A percentile compares a stretch with the other conserved stretches of the same genome.
Conservation (phyloP, 2,797 vertebrate species). For the Ateles fusciceps region DNA sequence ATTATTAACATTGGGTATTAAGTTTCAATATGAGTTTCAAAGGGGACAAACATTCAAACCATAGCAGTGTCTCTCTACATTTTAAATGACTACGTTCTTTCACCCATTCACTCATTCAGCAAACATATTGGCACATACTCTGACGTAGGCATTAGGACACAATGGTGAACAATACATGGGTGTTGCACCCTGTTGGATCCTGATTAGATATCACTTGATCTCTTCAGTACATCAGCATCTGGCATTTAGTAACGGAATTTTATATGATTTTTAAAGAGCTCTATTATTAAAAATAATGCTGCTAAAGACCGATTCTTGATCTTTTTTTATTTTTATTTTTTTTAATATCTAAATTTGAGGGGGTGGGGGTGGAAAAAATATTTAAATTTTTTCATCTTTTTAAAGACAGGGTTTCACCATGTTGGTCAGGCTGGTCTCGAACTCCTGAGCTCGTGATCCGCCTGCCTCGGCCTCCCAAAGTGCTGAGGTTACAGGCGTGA, state of each 20-base stretch:
- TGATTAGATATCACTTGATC: neutral
- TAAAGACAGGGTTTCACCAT: too few species aligned
- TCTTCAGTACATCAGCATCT: neutral
- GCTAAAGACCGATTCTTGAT: neutral
- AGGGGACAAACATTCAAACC: neutral
- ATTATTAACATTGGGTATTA: neutral
- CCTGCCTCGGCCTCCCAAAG: too few species aligned
- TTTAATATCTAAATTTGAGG: too few species aligned
- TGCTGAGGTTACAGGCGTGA: too few species aligned
- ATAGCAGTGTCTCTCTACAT: neutral
- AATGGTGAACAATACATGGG: neutral
- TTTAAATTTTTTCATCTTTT: too few species aligned
- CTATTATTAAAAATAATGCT: neutral
- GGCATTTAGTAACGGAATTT: neutral
- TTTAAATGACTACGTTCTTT: neutral
- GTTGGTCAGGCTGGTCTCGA: too few species aligned
- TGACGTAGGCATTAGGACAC: neutral
- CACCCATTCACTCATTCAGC: neutral
- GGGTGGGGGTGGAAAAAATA: too few species aligned
- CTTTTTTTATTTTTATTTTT: neutral
- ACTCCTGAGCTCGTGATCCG: too few species aligned
- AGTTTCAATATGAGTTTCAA: neutral
- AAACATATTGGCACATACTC: neutral
- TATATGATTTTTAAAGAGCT: neutral
- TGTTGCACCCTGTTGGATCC: neutral